Base-by-base conservation (phyloP, 1,140 invertebrate genomes). In the Archivesica marissinica region DNA sequence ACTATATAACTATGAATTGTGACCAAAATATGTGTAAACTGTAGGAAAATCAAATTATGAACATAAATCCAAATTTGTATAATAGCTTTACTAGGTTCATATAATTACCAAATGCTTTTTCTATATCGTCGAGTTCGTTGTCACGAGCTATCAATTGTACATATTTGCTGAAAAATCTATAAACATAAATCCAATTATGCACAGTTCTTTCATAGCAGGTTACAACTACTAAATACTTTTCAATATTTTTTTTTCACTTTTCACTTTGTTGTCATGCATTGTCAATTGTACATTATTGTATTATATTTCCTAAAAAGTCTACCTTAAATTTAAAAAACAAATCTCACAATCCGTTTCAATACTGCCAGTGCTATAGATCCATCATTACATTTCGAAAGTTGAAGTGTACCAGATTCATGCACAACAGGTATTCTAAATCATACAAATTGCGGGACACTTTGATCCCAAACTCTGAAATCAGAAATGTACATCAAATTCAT, bases 381-480 rank as follows among this genome's bases (percentile, higher is more conserved):
- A 7, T 17, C 59, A 17, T 35, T 11, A 64, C 30, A 35, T 2
- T 64, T 20, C 30, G 30, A 64, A 59, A 59, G 23, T 2, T 9
- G 38, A 33, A 35, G 59, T 35, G 30, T 20, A 64, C n/a, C n/a
- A n/a, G n/a, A n/a, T n/a, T n/a, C n/a, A 28, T 30, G 30, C 59
- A 20, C 20, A 25, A 15, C 2, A 9, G 2, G 1, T 28, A 28
- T 64, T 64, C 20, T 11, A 30, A 11, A 35, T 6, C 23, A 35
- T 59, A 13, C 59, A 64, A 64, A 35, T 35, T 64, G 33, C 11
- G 23, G 1, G 59, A 35, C 13, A 64, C 30, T 9, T 64, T n/a
- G 59, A 64, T 35, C 30, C 59, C 30, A 64, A 35, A 35, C 20
- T 13, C 23, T 35, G 38, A 64, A 64, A 64, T 64, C 59, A 64